Conservation (phyloP, 2,113 vertebrate genomes). For the Calonectris borealis region DNA sequence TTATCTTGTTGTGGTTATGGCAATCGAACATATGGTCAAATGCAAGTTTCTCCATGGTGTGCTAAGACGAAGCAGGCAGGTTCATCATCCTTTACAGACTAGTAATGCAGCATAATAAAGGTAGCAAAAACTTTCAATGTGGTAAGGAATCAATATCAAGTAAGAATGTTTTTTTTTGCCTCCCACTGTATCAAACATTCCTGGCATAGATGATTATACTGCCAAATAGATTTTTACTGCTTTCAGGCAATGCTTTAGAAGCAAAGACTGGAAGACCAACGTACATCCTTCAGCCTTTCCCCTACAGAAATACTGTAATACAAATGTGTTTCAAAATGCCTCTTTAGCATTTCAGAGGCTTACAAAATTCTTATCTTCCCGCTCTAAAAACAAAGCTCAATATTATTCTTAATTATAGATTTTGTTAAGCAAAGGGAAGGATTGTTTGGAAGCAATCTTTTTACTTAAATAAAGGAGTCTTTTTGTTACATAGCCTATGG, state of each 20-base stretch:
- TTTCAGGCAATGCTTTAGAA: background rate
- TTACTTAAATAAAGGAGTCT: background rate
- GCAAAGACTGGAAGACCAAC: background rate
- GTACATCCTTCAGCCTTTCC: background rate
- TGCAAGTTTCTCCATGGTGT: background rate
- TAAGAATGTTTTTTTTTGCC: background rate
- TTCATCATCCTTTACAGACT: background rate
- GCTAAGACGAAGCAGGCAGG: background rate
- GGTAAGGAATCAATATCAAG: background rate
- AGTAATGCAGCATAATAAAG: background rate
- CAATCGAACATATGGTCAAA: background rate
- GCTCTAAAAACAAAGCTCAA: background rate
- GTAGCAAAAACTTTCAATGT: background rate
- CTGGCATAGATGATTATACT: background rate
- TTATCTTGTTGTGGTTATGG: background rate
- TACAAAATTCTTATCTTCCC: background rate
- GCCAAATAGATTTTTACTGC: background rate
- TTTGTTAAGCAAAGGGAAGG: background rate
- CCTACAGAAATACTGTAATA: background rate
- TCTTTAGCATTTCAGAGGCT: background rate
- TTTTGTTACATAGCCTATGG: background rate
- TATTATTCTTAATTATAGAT: background rate
- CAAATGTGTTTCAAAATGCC: background rate
- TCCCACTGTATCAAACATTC: background rate
- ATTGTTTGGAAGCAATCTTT: background rate